A percentile compares a stretch with the other conserved stretches of the same genome.
Conservation (phyloP, 2,113 vertebrate genomes). For the Monopterus albus region DNA sequence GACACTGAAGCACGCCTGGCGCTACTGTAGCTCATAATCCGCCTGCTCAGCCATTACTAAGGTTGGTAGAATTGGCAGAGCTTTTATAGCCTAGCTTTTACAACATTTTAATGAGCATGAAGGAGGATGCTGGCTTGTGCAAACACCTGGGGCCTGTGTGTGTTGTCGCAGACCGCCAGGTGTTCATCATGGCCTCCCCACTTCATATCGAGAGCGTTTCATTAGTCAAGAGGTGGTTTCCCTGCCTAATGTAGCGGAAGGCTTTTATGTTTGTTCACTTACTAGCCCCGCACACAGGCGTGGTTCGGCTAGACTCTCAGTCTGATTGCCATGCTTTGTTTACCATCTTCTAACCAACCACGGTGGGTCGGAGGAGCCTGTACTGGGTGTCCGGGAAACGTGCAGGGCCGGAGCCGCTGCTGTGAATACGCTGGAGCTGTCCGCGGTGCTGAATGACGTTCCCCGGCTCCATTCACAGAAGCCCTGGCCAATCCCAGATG, state of each 20-base stretch:
- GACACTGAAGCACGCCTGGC: conserved; percentile 28
- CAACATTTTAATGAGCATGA: conserved; percentile 16
- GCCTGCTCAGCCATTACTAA: conserved; percentile 5
- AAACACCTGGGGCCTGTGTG: conserved; percentile 56
- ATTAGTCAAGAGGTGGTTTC: conserved; percentile 68
- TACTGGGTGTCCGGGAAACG: conserved; percentile 10
- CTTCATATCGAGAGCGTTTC: conserved; percentile 76
- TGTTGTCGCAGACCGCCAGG: conserved; percentile 69
- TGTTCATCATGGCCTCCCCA: conserved; percentile 64
- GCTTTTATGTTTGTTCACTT: conserved; percentile 64
- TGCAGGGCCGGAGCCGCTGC: neutral
- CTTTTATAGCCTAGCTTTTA: conserved; percentile 9
- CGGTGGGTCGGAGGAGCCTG: neutral
- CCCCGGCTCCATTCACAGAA: conserved; percentile 72
- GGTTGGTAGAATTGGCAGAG: neutral
- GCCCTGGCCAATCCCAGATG: conserved; percentile 71
- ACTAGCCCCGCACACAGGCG: conserved; percentile 14
- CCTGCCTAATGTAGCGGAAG: conserved; percentile 75
- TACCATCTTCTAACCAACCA: neutral
- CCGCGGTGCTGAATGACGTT: conserved; percentile 62
- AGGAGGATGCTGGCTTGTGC: conserved; percentile 42
- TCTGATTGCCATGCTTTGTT: conserved; percentile 11
- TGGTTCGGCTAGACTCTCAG: neutral
- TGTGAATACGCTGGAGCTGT: conserved; percentile 32
- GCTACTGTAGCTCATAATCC: neutral